Base-by-base conservation (phyloP, 2,888 invertebrate genomes). In the Hylaea fasciaria region DNA sequence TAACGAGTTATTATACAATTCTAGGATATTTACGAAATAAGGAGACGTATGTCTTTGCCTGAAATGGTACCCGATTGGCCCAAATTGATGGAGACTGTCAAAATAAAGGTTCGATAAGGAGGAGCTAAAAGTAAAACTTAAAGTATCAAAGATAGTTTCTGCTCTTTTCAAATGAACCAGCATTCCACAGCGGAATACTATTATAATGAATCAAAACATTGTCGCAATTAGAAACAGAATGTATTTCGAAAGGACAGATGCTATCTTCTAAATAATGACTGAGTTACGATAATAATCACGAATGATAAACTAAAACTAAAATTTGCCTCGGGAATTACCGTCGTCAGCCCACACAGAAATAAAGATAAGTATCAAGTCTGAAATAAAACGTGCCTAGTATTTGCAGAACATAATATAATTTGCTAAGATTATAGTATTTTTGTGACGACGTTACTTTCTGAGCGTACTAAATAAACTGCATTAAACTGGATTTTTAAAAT, bases 1-100 rank as follows among this genome's bases (percentile, higher is more conserved):
- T 87, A 85, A 86, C 83, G 72, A 49, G 48, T 78, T 71, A 81
- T 72, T 79, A 87, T 78, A 85, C 87, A 88, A 91, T 93, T 94
- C 87, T 94, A 95, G 95, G 94, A 93, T 83, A 90, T 95, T 86
- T 94, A 94, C 94, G 93, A 94, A 82, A 94, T 94, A 89, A 93
- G 93, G 90, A 94, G 95, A 92, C 94, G 94, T 77, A 94, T 94
- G 91, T 94, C 94, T 90, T 93, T 95, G 73, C 93, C 93, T 83
- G 95, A 95, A 92, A 87, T 96, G 84, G 95, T 96, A 87, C 95
- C 95, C 80, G 96, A 96, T 93, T 96, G 96, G 96, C 96, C 96
- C 82, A 94, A 86, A 78, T 94, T 96, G 89, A 90, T 93, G 89
- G 93, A 93, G 88, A 89, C 93, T 91, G 93, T 93, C 86, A 94